Evolutionary conservation across 1,140 invertebrate genomes (phyloP), one percentile per base, ranked within the genome.

Genomic region (Danaus melanippus): DNA sequence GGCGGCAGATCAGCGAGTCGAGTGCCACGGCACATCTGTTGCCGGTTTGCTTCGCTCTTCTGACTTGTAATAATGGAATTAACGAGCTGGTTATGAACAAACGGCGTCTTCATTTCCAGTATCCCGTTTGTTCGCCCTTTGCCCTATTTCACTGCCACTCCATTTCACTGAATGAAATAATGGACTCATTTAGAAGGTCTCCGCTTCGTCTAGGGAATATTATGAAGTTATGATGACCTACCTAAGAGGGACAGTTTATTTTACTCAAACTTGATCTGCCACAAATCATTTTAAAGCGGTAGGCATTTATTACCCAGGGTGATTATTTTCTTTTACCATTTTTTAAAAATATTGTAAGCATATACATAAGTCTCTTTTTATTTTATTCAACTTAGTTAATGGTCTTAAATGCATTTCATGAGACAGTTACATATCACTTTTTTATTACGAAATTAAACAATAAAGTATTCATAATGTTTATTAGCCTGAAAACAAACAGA

Each of bases 71-170:
- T 82, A 82, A 85, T 78, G 74, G 79, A 83, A 84, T 84, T 84
- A 85, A 84, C 79, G 79, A 74, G 78, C 79, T 82, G 82, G 79
- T 85, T 85, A 84, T 84, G 82, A 83, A 85, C 82, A 79, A 84
- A 82, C 82, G 79, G 74, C 76, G 77, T 83, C 82, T 85, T 79
- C 76, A 84, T 82, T 83, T 82, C 67, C 79, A 85, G 71, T 71
- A 76, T 69, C 64, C 66, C 74, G 74, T 76, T 81, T 78, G 74
- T 79, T 75, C 68, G 69, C 74, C 74, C 79, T 79, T 70, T 73
- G 69, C 70, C 68, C 78, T 83, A 83, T 84, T 84, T 79, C 78
- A 79, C 75, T 76, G 74, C 69, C 76, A 76, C 76, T 77, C 70
- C 73, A 81, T 80, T 84, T 79, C 73, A 74, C 78, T 67, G 71